A percentile compares a stretch with the other conserved stretches of the same genome.
These are phyloP conservation scores for Serripes groenlandicus DNA, from an alignment of 2,888 invertebrate genomes.

Conservation along the genomic window DNA sequence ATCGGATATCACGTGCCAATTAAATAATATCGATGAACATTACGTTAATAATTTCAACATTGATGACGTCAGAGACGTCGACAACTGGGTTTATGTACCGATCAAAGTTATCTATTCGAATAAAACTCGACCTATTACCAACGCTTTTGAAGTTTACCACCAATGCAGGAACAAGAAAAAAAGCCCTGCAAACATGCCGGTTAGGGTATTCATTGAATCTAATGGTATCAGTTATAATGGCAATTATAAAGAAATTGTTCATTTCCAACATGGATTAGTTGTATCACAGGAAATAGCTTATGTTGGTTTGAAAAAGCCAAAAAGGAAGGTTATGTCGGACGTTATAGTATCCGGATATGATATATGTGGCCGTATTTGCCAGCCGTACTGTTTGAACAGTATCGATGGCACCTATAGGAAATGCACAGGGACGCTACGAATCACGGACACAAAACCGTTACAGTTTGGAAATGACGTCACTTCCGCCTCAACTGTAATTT, in stretches of 20 bases:
- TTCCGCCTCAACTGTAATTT: constrained; percentile 23
- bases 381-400: constrained; percentile 70
- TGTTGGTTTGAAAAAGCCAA: constrained; percentile 75
- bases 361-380: constrained; percentile 79
- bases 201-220: constrained; percentile 74
- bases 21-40: constrained; percentile 47
- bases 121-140: constrained; percentile 9
- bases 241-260: constrained; percentile 74
- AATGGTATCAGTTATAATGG: constrained; percentile 80
- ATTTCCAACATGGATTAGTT: constrained; percentile 51
- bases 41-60: constrained; percentile 63
- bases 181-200: not conserved
- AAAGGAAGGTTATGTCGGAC: constrained; percentile 50
- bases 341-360: constrained; percentile 78
- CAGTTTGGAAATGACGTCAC: constrained; percentile 46
- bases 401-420: constrained; percentile 8
- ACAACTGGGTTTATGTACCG: constrained; percentile 71
- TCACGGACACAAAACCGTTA: constrained; percentile 27
- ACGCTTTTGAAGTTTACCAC: constrained; percentile 32
- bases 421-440: constrained; percentile 46
- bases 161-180: constrained; percentile 46
- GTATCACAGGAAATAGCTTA: constrained; percentile 71
- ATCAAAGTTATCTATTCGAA: constrained; percentile 62
- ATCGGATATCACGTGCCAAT: constrained; percentile 36
- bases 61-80: constrained; percentile 57